A percentile compares a stretch with the other conserved stretches of the same genome.
These are phyloP conservation scores for Temnothorax nylanderi DNA, from an alignment of 1,140 invertebrate species.

Conservation along the genomic window DNA sequence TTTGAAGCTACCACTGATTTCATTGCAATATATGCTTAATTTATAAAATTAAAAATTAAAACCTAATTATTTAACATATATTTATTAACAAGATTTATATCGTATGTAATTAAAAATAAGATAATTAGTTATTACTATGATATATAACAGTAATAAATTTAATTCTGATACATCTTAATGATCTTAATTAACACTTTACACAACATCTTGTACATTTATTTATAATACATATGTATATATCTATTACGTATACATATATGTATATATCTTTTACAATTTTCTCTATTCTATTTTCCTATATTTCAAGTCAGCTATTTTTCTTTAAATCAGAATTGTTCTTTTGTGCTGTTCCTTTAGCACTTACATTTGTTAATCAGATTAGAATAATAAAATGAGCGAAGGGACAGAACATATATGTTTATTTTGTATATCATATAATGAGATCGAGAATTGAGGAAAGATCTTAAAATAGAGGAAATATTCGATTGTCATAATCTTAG, in stretches of 20 bases:
- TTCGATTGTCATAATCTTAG: not conserved
- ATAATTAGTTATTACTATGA: not conserved
- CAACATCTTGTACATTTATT: not conserved
- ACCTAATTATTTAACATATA: not conserved
- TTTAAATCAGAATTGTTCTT: not conserved
- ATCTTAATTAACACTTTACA: conserved; percentile 2
- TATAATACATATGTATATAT: not conserved
- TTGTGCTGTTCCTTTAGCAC: not conserved
- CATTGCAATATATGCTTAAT: not conserved
- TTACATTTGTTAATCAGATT: not conserved
- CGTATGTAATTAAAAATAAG: not conserved
- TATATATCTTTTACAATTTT: not conserved
- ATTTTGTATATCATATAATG: not conserved
- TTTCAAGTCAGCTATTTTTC: not conserved
- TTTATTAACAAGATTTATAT: conserved; percentile 4
- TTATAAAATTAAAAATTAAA: no score
- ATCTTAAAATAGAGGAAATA: not conserved
- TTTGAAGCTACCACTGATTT: not conserved
- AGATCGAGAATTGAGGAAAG: not conserved
- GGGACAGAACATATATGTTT: not conserved
- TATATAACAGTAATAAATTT: not conserved
- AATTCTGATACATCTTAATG: not conserved
- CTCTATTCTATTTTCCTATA: not conserved
- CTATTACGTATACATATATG: not conserved
- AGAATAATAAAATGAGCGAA: not conserved